These are phyloP conservation scores for Coccyzus lansbergi DNA, from an alignment of 2,797 vertebrate species.

Conservation along the genomic window DNA sequence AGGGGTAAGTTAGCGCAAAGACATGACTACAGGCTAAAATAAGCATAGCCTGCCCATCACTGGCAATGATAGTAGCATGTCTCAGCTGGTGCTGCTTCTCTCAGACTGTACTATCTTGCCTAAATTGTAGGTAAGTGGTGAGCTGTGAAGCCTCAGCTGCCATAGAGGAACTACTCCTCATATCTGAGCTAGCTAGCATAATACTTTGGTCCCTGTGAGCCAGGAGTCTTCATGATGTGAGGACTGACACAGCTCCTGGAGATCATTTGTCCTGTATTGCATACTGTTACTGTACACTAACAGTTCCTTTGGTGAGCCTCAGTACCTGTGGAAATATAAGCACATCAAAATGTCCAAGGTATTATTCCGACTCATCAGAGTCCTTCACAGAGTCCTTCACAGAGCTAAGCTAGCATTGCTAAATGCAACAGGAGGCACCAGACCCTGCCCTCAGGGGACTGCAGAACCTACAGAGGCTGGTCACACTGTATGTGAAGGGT, in stretches of 20 bases:
- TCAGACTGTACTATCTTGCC: not conserved
- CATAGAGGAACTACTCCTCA: accelerated
- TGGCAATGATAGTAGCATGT: not conserved
- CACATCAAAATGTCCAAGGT: not conserved
- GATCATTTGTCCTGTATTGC: not conserved
- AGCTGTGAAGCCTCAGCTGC: not conserved
- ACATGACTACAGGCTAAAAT: not conserved
- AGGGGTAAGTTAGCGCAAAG: not conserved
- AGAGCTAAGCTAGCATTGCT: not conserved
- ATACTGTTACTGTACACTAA: not conserved
- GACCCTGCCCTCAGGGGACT: not conserved
- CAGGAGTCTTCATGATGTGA: not conserved
- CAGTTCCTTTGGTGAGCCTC: not conserved
- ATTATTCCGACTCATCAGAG: not conserved
- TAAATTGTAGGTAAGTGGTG: not conserved
- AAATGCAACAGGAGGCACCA: not conserved
- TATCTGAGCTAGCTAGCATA: not conserved
- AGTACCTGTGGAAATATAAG: not conserved
- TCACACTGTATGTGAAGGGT: not conserved
- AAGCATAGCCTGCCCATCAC: not conserved
- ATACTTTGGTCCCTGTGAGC: accelerated
- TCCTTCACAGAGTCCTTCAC: not conserved
- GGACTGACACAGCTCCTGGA: not conserved
- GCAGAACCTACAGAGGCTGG: not conserved
- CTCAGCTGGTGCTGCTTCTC: not conserved